These are phyloP conservation scores for Orthonychiurus folsomi DNA, from an alignment of 2,888 invertebrate species.

Conservation along the genomic window DNA sequence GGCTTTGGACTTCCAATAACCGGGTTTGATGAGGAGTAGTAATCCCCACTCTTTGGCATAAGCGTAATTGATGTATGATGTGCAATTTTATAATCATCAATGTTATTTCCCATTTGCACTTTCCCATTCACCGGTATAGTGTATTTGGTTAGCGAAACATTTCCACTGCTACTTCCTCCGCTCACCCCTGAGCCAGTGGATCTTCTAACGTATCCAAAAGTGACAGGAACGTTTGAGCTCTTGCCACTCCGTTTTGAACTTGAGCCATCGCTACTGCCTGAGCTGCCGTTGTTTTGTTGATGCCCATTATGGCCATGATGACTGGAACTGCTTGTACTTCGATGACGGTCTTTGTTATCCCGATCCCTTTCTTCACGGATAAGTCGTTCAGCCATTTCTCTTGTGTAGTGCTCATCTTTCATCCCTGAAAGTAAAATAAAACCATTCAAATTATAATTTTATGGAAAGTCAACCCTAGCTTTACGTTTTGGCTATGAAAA, in stretches of 20 bases:
- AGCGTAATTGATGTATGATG: no score
- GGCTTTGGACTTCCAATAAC: constrained; percentile 34
- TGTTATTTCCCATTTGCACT: neutral
- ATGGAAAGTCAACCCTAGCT: no score
- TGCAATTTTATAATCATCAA: constrained; percentile 4
- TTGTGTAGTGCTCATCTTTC: constrained; percentile 38
- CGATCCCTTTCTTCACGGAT: no score
- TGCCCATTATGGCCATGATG: constrained; percentile 14
- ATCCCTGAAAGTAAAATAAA: constrained; percentile 31
- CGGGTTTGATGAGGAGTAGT: constrained; percentile 5
- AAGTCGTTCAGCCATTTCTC: constrained; percentile 34
- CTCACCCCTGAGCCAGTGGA: no score
- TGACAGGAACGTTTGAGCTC: constrained; percentile 14
- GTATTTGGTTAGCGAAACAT: constrained; percentile 25
- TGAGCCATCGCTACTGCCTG: no score
- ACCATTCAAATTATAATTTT: no score
- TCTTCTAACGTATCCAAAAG: constrained; percentile 24
- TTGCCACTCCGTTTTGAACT: constrained; percentile 11
- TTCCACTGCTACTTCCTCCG: constrained; percentile 8
- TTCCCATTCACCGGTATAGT: constrained; percentile 30
- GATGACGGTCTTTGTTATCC: no score
- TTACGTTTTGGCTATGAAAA: no score
- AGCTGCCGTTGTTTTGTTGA: constrained; percentile 13
- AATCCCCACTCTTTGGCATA: neutral
- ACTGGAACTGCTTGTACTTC: constrained; percentile 20